Conservation (phyloP, 30 jellyfish, hydroid and myxozoan genomes). For the Hydractinia echinata region DNA sequence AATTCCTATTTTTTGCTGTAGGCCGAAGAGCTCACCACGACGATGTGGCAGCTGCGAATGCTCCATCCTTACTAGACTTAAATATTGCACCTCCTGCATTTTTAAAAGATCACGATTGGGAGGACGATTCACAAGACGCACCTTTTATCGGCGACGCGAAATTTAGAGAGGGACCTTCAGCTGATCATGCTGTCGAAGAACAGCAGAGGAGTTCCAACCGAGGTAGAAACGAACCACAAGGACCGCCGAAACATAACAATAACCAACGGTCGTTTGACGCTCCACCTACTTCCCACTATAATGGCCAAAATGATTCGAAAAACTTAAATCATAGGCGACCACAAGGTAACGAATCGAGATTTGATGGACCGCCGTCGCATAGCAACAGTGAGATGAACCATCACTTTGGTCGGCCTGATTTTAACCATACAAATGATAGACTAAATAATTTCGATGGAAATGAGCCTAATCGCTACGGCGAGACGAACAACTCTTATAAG, state of each 20-base stretch:
- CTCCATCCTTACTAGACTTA: conserved; percentile 41
- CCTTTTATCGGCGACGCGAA: conserved; percentile 25
- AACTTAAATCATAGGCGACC: no score
- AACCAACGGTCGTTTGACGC: not conserved
- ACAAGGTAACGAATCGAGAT: not conserved
- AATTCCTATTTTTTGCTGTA: no score
- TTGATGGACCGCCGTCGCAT: conserved; percentile 13
- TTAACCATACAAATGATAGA: no score
- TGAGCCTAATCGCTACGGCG: not conserved
- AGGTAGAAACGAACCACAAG: not conserved
- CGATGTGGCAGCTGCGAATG: not conserved
- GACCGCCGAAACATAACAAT: not conserved
- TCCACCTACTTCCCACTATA: not conserved
- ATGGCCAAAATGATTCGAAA: no score
- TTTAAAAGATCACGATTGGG: conserved; percentile 34
- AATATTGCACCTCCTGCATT: conserved; percentile 43
- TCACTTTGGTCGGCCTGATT: no score
- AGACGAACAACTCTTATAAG: not conserved
- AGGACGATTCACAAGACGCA: conserved; percentile 28
- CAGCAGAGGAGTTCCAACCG: not conserved
- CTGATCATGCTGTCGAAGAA: not conserved
- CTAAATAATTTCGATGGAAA: no score
- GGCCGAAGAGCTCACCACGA: conserved; percentile 11
- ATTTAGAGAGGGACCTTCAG: not conserved
- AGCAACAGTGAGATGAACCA: no score